phyloP scores from a whole-genome alignment of 2,797 vertebrate genomes.

The Zonotrichia albicollis region DNA sequence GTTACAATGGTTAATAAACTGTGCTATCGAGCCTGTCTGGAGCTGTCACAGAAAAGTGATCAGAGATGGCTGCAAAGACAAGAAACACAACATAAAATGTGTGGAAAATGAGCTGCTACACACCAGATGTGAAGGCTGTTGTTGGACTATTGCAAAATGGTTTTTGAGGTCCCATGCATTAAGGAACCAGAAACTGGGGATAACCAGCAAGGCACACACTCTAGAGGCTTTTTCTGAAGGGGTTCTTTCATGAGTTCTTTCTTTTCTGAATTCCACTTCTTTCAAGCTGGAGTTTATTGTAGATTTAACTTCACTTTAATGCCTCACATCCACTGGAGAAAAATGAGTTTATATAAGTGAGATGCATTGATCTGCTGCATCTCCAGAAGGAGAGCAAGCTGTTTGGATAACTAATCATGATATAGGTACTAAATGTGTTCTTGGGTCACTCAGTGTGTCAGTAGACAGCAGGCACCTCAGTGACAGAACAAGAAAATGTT shows the following conservation, averaged over 20 bases:
- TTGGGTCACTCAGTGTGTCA: not conserved
- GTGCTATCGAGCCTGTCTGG: not conserved
- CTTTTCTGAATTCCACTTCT: not conserved
- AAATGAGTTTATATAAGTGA: not conserved
- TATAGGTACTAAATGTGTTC: not conserved
- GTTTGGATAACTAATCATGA: not conserved
- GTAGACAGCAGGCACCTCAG: not conserved
- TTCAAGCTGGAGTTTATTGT: not conserved
- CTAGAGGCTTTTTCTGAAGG: not conserved
- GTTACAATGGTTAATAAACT: not conserved
- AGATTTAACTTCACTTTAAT: not conserved
- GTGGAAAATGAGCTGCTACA: not conserved
- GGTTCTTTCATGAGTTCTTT: not conserved
- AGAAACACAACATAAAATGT: not conserved
- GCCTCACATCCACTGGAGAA: not conserved
- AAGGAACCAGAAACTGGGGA: not conserved
- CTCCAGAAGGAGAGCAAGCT: not conserved
- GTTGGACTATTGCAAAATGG: not conserved
- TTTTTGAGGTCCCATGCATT: not conserved
- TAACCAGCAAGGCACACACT: accelerated
- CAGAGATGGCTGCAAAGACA: not conserved
- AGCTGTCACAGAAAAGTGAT: not conserved
- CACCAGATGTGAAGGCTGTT: not conserved
- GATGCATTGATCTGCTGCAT: not conserved
- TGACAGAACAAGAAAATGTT: not conserved